Evolutionary conservation across 2,113 vertebrate genomes (phyloP).

Genomic region (Camarhynchus parvulus): DNA sequence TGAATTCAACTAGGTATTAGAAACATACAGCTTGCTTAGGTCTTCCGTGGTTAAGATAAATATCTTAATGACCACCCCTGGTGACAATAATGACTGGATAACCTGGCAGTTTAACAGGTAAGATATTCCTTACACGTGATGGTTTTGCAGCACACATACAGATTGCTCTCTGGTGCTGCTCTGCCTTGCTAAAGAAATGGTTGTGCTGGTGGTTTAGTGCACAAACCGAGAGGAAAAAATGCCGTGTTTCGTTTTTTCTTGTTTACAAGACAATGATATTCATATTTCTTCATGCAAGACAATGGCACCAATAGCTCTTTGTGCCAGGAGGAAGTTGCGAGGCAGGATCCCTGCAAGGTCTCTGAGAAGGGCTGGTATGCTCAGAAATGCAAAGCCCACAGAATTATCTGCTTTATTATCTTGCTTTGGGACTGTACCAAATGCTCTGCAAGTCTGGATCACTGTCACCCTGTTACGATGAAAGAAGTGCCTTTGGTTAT

Average conservation of each 20-base stretch:
- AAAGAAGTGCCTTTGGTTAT: conserved; percentile 59
- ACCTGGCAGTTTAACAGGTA: background rate
- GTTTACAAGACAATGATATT: background rate
- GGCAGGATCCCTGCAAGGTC: background rate
- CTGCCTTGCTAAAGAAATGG: background rate
- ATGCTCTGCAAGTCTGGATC: conserved; percentile 38
- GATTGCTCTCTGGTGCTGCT: background rate
- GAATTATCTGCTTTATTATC: conserved; percentile 53
- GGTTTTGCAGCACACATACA: background rate
- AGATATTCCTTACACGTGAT: background rate
- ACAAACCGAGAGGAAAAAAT: background rate
- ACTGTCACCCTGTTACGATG: conserved; percentile 59
- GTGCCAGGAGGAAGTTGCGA: background rate
- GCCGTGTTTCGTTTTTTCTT: background rate
- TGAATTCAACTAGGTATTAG: background rate
- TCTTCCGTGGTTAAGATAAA: background rate
- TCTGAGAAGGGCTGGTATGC: background rate
- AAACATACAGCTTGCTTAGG: background rate
- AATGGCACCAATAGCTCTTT: background rate
- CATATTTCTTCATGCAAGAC: background rate
- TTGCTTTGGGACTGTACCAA: conserved; percentile 51
- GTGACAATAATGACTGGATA: background rate
- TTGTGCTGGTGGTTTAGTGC: background rate
- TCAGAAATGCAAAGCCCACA: conserved; percentile 15
- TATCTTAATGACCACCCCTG: background rate